Conservation (phyloP, 2,113 vertebrate species). For the Scomber scombrus region DNA sequence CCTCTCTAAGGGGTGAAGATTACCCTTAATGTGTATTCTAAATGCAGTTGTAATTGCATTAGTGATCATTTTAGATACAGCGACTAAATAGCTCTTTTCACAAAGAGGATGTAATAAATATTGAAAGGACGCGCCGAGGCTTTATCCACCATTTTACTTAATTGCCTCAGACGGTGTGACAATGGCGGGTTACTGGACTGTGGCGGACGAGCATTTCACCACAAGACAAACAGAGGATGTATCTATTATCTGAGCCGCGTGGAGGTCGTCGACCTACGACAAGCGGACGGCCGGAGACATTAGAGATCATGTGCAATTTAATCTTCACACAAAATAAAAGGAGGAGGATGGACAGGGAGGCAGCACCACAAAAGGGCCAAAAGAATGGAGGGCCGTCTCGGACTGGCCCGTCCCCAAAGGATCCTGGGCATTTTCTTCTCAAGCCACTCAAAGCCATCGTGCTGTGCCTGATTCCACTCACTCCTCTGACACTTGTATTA, state of each 20-base stretch:
- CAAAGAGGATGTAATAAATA: slow-evolving; percentile 88
- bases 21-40: slow-evolving; percentile 76
- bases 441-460: slow-evolving; percentile 83
- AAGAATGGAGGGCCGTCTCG: slow-evolving; percentile 89
- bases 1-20: slow-evolving; percentile 72
- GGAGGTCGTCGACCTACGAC: slow-evolving; percentile 94
- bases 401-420: slow-evolving; percentile 90
- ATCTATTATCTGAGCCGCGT: slow-evolving; percentile 94
- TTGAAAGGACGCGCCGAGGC: slow-evolving; percentile 84
- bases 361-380: slow-evolving; percentile 89
- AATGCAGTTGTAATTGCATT: slow-evolving; percentile 83
- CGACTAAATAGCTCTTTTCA: slow-evolving; percentile 82
- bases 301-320: slow-evolving; percentile 99
- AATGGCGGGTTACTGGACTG: slow-evolving; percentile 94
- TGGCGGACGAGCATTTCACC: slow-evolving; percentile 86
- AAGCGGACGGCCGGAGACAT: slow-evolving; percentile 89
- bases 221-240: slow-evolving; percentile 89
- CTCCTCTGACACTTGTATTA: slow-evolving; percentile 94
- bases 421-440: slow-evolving; percentile 87
- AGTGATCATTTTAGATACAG: slow-evolving; percentile 83
- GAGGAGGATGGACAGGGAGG: slow-evolving; percentile 67
- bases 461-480: slow-evolving; percentile 85
- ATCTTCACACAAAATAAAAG: slow-evolving; percentile 97
- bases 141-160: slow-evolving; percentile 93
- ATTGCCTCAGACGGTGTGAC: slow-evolving; percentile 94